Base-by-base conservation (phyloP, 2,797 vertebrate species). In the Arrhamphus sclerolepis region DNA sequence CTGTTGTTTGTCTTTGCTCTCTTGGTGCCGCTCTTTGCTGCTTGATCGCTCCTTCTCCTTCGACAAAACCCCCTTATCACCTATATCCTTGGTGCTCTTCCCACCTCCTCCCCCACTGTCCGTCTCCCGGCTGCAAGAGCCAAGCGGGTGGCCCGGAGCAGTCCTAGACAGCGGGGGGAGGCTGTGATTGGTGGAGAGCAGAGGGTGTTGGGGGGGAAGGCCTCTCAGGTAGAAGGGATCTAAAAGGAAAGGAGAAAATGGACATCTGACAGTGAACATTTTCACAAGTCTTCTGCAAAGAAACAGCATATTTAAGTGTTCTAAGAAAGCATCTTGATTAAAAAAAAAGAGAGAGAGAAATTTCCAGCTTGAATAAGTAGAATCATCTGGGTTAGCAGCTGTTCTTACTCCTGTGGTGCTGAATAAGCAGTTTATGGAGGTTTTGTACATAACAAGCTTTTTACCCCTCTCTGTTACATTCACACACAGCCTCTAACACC, bases 211-310 rank as follows among this genome's bases (percentile, higher is more conserved):
- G 0, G 96, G 89, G 0, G 96, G 94, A 84, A 97, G 93, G 86
- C 95, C 95, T 85, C 96, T 93, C 87, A 98, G 93, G 92, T 97
- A 98, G 89, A 98, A 98, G 87, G 95, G 95, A 93, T 98, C 97
- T 98, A 84, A 46, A 55, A 5, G 5, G 31, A 72, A 17, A 62
- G 3, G 20, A 68, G 17, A 56, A 56, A 54, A 24, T 28, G 0
- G 18, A 24, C 50, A 0, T 5, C 1, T 29, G 3, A 21, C 14
- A 21, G 19, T 49, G 1, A 58, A 48, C 1, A 6, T 7, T 49
- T 29, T 2, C 9, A 19, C 6, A 48, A 40, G 34, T 14, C 13
- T 38, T 38, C 3, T 38, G 34, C 13, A 38, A 38, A 14, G 34
- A n/a, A n/a, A n/a, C n/a, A n/a, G n/a, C n/a, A n/a, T n/a, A n/a